Evolutionary conservation across 2,797 vertebrate species (phyloP), one percentile per base, ranked within the genome.

Genomic region (Eulemur rubriventer): DNA sequence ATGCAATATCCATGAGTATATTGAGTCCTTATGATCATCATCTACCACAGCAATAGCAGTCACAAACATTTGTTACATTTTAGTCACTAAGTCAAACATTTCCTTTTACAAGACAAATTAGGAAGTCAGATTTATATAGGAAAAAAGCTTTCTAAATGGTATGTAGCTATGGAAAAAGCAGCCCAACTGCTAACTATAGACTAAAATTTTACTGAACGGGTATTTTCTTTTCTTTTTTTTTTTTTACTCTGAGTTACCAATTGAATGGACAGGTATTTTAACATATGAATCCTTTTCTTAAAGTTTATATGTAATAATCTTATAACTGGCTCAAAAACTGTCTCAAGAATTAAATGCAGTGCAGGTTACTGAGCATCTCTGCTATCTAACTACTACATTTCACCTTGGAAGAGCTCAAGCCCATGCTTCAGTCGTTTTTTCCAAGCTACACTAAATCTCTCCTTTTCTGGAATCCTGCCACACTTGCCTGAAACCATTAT

Each of bases 401-500:
- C 30, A 92, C 30, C 67, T 78, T 67, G 50, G 78, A 95, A 89
- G 46, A 79, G 7, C 16, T 78, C 26, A 43, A 78, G 55, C 70
- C n/a, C 35, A 50, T 48, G 8, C 17, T 86, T 82, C 18, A 83
- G 61, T 13, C 73, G 85, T 35, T 46, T 90, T 91, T 93, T 46
- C 48, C 73, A 81, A 92, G 52, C 41, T 81, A 91, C 35, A 61
- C 22, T 43, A 76, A 80, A 84, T 88, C 28, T 46, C 41, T 78
- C 26, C 17, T 67, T 87, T 91, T 82, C 73, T 95, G 59, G 52
- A 96, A 96, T 78, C 35, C 48, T 61, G 22, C n/a, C 24, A 92
- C 35, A 87, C 13, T 80, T 83, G 24, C 85, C 35, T 92, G 63
- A 13, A 85, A 41, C 14, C 79, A 81, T 28, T 81, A 61, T 75